Base-by-base conservation (phyloP, 2,888 invertebrate species). In the Mythimna pallens region DNA sequence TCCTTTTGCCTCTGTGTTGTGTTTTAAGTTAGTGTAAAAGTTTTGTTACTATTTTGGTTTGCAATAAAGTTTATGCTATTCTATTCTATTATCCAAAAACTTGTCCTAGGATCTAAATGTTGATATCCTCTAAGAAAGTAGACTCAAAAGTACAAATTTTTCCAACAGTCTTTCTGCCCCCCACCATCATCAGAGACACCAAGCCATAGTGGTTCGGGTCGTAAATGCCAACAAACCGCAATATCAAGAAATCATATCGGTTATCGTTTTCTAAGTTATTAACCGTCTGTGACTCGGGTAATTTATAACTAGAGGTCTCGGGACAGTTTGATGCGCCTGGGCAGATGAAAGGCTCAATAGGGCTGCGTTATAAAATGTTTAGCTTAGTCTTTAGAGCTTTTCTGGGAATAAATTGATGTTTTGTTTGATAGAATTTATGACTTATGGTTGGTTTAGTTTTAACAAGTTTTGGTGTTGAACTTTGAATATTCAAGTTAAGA, bases 211-310 rank as follows among this genome's bases (percentile, higher is more conserved):
- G 84, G 89, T 88, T 86, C 84, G 87, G 87, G 84, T 83, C 86
- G 84, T 75, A 84, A 84, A 85, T 69, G 82, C 82, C 82, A 85
- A 82, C 86, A 84, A 90, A 90, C 90, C 90, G 87, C 91, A 88
- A 87, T 84, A 83, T 78, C 74, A 68, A 84, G 85, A 85, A 87
- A 90, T 89, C 88, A 89, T 88, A 91, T 91, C 86, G 87, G 88
- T 89, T 90, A 92, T 92, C 90, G 91, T 91, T 92, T 90, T 89
- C 90, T 88, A 89, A 87, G 84, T 88, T 91, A 92, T 89, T 89
- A 89, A 89, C 86, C 76, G 76, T 58, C 85, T 71, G 65, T 75
- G 73, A 76, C 73, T 70, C 57, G 74, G 80, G 80, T 81, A 77
- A 87, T 84, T 86, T 87, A 83, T 81, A 84, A 77, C 79, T 65